A percentile compares a stretch with the other conserved stretches of the same genome.
Conservation (phyloP, 2,113 vertebrate genomes). For the Catharus minimus region DNA sequence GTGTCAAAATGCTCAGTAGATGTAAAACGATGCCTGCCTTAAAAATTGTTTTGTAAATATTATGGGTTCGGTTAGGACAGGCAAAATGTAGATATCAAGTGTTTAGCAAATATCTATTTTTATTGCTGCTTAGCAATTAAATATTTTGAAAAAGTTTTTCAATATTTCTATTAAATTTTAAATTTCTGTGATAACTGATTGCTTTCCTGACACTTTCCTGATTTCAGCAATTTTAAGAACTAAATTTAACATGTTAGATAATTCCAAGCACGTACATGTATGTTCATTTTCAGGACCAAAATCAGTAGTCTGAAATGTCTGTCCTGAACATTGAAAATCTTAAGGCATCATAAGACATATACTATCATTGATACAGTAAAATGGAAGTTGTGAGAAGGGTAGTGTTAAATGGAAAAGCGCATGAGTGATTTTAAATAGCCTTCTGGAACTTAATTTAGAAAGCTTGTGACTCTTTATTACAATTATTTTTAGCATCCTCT, state of each 20-base stretch:
- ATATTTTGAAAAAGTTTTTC: not conserved
- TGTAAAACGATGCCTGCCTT: not conserved
- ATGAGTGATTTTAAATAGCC: not conserved
- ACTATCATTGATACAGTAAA: not conserved
- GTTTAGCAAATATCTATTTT: not conserved
- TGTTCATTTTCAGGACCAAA: not conserved
- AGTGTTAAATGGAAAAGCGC: not conserved
- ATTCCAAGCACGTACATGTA: not conserved
- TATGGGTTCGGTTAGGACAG: not conserved
- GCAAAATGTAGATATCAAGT: not conserved
- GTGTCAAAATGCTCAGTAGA: not conserved
- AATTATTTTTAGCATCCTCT: not conserved
- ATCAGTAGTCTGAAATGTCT: not conserved
- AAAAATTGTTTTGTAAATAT: not conserved
- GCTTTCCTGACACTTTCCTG: not conserved
- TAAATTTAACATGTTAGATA: not conserved
- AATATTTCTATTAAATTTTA: not conserved
- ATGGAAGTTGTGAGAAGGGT: not conserved
- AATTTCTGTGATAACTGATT: not conserved
- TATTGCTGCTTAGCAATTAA: not conserved
- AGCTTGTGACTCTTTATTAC: not conserved
- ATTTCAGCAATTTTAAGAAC: not conserved
- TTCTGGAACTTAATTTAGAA: not conserved
- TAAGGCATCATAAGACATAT: not conserved
- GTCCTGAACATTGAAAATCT: not conserved